Evolutionary conservation across 2,888 invertebrate species (phyloP), one percentile per base, ranked within the genome.

Genomic region (Xestia xanthographa): DNA sequence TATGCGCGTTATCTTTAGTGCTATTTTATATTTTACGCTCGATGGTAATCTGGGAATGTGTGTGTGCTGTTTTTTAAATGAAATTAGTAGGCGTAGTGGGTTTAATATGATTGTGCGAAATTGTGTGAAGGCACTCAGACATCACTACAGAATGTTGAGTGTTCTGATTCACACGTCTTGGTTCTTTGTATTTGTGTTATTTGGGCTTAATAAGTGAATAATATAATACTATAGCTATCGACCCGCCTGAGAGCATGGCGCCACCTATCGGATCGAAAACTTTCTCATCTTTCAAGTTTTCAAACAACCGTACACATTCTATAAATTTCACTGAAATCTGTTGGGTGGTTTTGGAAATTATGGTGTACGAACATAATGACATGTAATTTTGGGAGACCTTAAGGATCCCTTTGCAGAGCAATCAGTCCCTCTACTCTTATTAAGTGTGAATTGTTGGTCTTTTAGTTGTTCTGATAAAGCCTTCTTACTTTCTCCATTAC

Each of bases 11-110:
- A 72, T 66, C 58, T 70, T 65, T 65, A 68, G 67, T 66, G 38
- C 14, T 66, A 75, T 72, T 74, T 81, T 80, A 75, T 71, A 80
- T 80, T 66, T 60, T 67, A 67, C 63, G 17, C 29, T 29, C 12
- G 62, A 75, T 67, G n/a, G 22, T 50, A 29, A 81, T 75, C 75
- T 56, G 20, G 17, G 26, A 38, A 50, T 62, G 26, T 22, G 9
- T 29, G 56, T 65, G 56, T n/a, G 20, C 11, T 56, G 56, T 75
- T 67, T 62, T 62, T 75, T 62, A 26, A 63, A 72, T 66, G 41
- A 3, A 69, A 69, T 77, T 41, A 17, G 20, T 14, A 17, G 17
- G 62, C 9, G n/a, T 11, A n/a, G 11, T 50, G 50, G 17, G 5
- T 17, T 50, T 50, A n/a, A 50, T 29, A 43, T n/a, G 3, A 29